Evolutionary conservation across 2,113 vertebrate genomes (phyloP), one percentile per base, ranked within the genome.

Genomic region (Siphamia tubifer): DNA sequence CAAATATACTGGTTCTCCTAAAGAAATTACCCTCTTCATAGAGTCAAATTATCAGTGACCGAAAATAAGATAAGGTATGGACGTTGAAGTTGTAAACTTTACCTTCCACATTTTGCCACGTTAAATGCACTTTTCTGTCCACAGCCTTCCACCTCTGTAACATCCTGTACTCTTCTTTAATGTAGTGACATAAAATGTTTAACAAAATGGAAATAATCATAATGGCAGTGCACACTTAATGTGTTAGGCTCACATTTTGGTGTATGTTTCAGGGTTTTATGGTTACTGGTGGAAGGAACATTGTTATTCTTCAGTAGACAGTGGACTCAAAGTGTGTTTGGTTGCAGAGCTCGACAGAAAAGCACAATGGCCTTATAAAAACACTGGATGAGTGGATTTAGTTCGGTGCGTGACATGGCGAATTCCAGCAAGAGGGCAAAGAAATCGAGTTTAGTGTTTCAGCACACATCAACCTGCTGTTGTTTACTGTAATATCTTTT

Each of bases 351-450:
- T 40, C 62, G 45, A 39, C 12, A 35, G 52, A 43, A 43, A 35
- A 55, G 45, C 23, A 36, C n/a, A 17, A 32, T 51, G 53, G 81
- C 64, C 47, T 48, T 69, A 86, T 82, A 32, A 64, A 85, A 77
- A 63, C 1, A 0, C 17, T 2, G 6, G 17, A 39, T 77, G 56
- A 87, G 49, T 82, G 56, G 80, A 81, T 82, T 86, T 44, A 55
- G 47, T 74, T 60, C 63, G 43, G 35, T 61, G 38, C 44, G 52
- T 32, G 39, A 34, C 64, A 38, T 40, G 72, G 12, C 39, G 15
- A 19, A 31, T 24, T 65, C 11, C 11, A 3, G 43, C 32, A 31
- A 53, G 56, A 63, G 40, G 51, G 39, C 56, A 39, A 48, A 54
- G 28, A 56, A 56, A 67, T 82, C 56, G 38, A 51, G 31, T 81